These are phyloP conservation scores for Capitulum mitella DNA, from an alignment of 2,888 invertebrate genomes.

Conservation along the genomic window DNA sequence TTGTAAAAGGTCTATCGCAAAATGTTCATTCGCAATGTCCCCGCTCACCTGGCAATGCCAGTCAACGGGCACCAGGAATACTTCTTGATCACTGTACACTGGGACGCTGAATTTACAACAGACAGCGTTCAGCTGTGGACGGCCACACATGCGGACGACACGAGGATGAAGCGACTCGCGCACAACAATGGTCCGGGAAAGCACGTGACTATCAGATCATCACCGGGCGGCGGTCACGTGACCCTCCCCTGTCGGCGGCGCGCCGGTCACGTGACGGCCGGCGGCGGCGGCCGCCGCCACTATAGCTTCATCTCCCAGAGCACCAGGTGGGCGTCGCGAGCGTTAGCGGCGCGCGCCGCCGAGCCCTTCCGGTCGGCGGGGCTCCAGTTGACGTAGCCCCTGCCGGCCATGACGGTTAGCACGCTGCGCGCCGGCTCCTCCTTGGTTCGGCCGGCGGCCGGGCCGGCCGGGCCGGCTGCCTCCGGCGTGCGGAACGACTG, in stretches of 20 bases:
- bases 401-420: constrained; percentile 76
- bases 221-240: not conserved
- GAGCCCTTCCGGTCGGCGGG: constrained; percentile 54
- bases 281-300: constrained; percentile 13
- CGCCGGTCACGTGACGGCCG: not conserved
- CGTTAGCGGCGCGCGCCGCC: constrained; percentile 54
- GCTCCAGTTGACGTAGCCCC: constrained; percentile 80
- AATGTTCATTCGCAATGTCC: not conserved
- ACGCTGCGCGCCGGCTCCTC: constrained; percentile 51
- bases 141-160: too few species aligned
- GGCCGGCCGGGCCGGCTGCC: not conserved
- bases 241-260: not conserved
- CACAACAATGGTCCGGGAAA: not conserved
- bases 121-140: too few species aligned
- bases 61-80: not conserved
- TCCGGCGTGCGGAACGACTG: constrained; percentile 15
- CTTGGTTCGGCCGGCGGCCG: not conserved
- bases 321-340: constrained; percentile 78
- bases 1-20: not conserved
- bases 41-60: not conserved
- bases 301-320: constrained; percentile 73
- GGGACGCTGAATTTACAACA: too few species aligned
- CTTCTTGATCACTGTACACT: not conserved
- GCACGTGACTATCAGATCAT: constrained; percentile 19
- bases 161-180: not conserved